A percentile compares a stretch with the other conserved stretches of the same genome.
Evolutionary conservation across 2,113 vertebrate species (phyloP).

Genomic region (Oncorhynchus keta): DNA sequence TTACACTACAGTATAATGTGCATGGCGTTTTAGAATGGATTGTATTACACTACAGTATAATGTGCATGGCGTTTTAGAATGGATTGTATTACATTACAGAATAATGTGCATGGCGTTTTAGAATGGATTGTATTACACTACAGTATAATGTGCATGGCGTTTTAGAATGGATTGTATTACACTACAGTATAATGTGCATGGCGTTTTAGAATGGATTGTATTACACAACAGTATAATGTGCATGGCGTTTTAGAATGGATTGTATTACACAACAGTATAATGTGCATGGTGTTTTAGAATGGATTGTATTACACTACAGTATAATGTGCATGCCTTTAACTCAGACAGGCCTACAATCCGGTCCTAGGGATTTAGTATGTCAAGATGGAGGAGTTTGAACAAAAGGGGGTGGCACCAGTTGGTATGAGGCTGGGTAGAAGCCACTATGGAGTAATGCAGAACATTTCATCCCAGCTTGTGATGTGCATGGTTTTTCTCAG

Average conservation of each 20-base stretch:
- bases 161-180: neutral
- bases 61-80: conserved; percentile 1
- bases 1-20: conserved; percentile 18
- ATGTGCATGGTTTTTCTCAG: no score
- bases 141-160: conserved; percentile 9
- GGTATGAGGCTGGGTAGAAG: no score
- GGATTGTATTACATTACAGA: conserved; percentile 7
- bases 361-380: conserved; percentile 10
- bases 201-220: neutral
- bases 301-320: conserved; percentile 10
- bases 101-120: conserved; percentile 13
- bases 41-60: conserved; percentile 16
- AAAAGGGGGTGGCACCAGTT: no score
- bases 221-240: neutral
- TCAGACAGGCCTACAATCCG: neutral
- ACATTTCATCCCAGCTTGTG: neutral
- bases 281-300: conserved; percentile 1
- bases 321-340: conserved; percentile 11
- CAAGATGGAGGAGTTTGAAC: neutral
- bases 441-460: no score
- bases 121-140: conserved; percentile 10
- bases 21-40: conserved; percentile 4
- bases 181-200: conserved; percentile 13
- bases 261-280: conserved; percentile 16
- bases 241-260: neutral